Evolutionary conservation across 1,140 invertebrate species (phyloP), one percentile per base, ranked within the genome.

Genomic region (Ganaspis sp.): DNA sequence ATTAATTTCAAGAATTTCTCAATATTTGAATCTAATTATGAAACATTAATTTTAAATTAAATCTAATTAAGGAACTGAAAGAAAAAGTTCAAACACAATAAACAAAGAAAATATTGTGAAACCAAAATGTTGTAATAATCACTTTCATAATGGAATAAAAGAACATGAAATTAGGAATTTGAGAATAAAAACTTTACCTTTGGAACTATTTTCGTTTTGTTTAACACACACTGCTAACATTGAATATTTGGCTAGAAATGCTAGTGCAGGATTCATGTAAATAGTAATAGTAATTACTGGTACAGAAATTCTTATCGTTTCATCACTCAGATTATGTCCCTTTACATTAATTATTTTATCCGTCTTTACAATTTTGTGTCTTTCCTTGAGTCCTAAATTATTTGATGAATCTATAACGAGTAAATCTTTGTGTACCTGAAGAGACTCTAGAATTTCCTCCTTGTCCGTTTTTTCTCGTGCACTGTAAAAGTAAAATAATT

Each of bases 201-300:
- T 85, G 78, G 81, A 79, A 72, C 23, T 15, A 64, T 64, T 64
- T 64, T 78, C 79, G 34, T 79, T 70, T 73, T 83, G 72, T 58
- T 88, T 75, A 40, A 93, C 86, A 70, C 90, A 87, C 49, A 90
- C 77, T 26, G 91, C 89, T n/a, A 94, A 84, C 40, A 95, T 88
- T 0, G 94, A 92, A 1, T 93, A 91, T 75, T 94, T 92, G 12
- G 93, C 90, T 12, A 96, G 79, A 89, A 94, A 95, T 83, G 94
- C 94, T 58, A 96, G 89, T 34, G 92, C 91, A 1, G 95, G 94
- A 91, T 96, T 96, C 12, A 95, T 91, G 85, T 96, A 96, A 76
- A 95, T 89, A 82, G 95, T 93, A 34, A 96, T 83, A 83, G 94
- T 94, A 42, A 96, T 90, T 49, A 94, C 91, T 0, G 95, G 93